Base-by-base conservation (phyloP, 1,140 invertebrate species). In the Micrasema longulum region DNA sequence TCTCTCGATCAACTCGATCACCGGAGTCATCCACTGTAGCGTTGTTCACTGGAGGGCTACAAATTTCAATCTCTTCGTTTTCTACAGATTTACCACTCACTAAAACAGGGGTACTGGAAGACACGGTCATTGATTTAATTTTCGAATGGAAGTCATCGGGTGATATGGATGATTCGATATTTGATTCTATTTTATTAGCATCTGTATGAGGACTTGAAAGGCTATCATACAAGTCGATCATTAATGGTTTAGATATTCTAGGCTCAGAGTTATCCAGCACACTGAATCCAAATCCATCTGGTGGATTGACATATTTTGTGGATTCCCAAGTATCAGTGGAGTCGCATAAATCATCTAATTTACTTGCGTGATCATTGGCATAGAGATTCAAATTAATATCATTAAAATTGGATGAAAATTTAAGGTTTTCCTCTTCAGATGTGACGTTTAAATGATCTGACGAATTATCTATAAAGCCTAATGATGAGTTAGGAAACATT, bases 331-430 rank as follows among this genome's bases (percentile, higher is more conserved):
- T n/a, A 6, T 45, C 66, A 16, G 35, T 36, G 18, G n/a, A n/a
- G n/a, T 48, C 23, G 1, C 1, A 14, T 12, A 18, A 9, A 63
- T 20, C 38, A 18, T 69, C 36, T 10, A 43, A 57, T 31, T 63
- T 14, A 16, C 16, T 11, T 62, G 55, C 9, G 36, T 62, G 41
- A 6, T 70, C 50, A 20, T 10, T 60, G 10, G 38, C 35, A 26
- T 69, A 69, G 35, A 69, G 52, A 65, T 71, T 65, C 31, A 82
- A 78, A 76, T 83, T 82, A 31, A 86, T 84, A 57, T 82, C 82
- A 50, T 80, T 83, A 53, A 87, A 86, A 67, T 86, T 86, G 0
- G 84, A 85, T 11, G 84, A 86, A 73, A 87, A 86, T 9, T 84
- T 84, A 60, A 85, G 73, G 14, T 83, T 60, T 69, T 87, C 83